Percentiles rank a stretch among this genome's conserved stretches.
phyloP scores from a whole-genome alignment of 2,888 invertebrate genomes.

The Polyommatus iphigenia region DNA sequence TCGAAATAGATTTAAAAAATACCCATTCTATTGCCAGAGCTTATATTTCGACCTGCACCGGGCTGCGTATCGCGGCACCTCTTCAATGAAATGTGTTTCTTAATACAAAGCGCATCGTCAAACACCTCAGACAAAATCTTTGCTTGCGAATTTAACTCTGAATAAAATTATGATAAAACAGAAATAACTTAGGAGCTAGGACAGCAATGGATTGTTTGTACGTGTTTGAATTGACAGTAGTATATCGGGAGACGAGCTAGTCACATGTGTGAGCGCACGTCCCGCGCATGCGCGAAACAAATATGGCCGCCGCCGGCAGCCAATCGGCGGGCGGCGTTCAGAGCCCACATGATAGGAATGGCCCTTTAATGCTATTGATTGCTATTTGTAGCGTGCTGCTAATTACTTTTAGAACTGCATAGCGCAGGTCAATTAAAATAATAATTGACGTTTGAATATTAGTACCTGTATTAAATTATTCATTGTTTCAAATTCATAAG shows the following conservation, averaged over 20 bases:
- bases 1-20: no score
- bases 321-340: constrained; percentile 57
- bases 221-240: constrained; percentile 36
- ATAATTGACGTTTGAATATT: not conserved
- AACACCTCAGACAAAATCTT: constrained; percentile 1
- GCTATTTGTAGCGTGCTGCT: constrained; percentile 47
- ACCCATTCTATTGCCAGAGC: no score
- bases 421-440: constrained; percentile 5
- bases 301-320: constrained; percentile 69
- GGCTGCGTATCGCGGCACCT: no score
- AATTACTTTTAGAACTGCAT: constrained; percentile 38
- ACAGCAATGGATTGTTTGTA: constrained; percentile 20
- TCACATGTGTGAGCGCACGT: constrained; percentile 60
- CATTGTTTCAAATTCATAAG: not conserved
- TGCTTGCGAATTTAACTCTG: not conserved
- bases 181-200: constrained; percentile 40
- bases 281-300: constrained; percentile 72
- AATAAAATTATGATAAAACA: constrained; percentile 20
- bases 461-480: not conserved
- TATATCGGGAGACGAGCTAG: constrained; percentile 45
- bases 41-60: no score
- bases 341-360: constrained; percentile 58
- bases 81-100: no score
- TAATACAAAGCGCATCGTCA: not conserved
- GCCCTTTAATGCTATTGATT: constrained; percentile 67